phyloP scores from a whole-genome alignment of 2,888 invertebrate species.

The Leptinotarsa rubiginosa region DNA sequence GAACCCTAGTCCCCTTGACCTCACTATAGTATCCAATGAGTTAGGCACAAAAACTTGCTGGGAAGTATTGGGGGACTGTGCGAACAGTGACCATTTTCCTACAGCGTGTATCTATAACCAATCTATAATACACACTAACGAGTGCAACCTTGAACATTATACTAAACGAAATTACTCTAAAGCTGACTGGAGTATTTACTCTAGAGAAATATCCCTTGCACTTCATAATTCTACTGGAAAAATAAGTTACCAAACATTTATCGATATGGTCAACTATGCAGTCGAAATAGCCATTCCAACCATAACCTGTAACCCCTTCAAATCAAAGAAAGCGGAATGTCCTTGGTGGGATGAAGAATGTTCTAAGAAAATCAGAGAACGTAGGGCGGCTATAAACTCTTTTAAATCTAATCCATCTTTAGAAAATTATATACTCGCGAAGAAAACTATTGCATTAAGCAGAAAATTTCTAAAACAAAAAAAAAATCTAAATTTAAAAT shows the following conservation, averaged over 20 bases:
- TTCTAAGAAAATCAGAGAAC: not conserved
- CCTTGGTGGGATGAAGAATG: slow-evolving; percentile 24
- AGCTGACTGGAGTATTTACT: not conserved
- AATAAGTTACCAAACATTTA: not conserved
- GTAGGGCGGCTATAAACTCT: not conserved
- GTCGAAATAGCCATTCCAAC: slow-evolving; percentile 2
- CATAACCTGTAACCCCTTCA: not conserved
- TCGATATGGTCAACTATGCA: not conserved
- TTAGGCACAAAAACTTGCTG: not conserved
- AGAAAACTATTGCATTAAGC: slow-evolving; percentile 20
- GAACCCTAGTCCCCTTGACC: slow-evolving; percentile 24
- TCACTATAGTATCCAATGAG: slow-evolving; percentile 20
- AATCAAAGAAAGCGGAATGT: not conserved
- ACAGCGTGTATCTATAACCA: not conserved
- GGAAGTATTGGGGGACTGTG: not conserved
- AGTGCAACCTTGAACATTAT: not conserved
- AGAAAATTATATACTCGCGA: slow-evolving; percentile 15
- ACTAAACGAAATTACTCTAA: not conserved
- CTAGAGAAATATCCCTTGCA: not conserved
- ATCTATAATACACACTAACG: not conserved
- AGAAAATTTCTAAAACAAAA: slow-evolving; percentile 19
- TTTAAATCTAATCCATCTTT: not conserved
- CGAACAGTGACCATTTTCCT: not conserved
- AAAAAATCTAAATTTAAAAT: slow-evolving; percentile 21
- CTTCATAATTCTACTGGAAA: not conserved